Conservation (phyloP, 2,888 invertebrate genomes). For the Neocrepidodera transversa region DNA sequence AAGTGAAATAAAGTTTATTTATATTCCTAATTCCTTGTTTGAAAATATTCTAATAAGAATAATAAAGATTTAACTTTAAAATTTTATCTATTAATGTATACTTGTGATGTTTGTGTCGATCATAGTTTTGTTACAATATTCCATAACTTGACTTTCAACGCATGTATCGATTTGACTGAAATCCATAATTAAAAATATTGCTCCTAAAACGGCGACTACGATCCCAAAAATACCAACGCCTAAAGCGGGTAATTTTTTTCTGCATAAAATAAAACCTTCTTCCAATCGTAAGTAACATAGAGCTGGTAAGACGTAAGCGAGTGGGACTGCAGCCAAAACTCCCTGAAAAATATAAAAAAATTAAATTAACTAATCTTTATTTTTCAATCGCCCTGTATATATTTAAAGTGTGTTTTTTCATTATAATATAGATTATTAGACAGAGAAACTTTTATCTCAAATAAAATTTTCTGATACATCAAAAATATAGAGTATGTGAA, state of each 20-base stretch:
- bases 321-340: slow-evolving; percentile 79
- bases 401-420: too few relatives aligned
- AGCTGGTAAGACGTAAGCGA: slow-evolving; percentile 84
- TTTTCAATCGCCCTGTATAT: too few relatives aligned
- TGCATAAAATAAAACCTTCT: slow-evolving; percentile 71
- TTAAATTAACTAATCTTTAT: too few relatives aligned
- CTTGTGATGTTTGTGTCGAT: not conserved
- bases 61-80: too few relatives aligned
- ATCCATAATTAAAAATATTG: slow-evolving; percentile 65
- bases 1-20: too few relatives aligned
- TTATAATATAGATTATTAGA: too few relatives aligned
- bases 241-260: slow-evolving; percentile 74
- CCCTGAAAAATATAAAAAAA: slow-evolving; percentile 66
- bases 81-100: too few relatives aligned
- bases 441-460: too few relatives aligned
- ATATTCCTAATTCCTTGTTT: too few relatives aligned
- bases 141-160: slow-evolving; percentile 69
- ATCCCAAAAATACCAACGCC: slow-evolving; percentile 74
- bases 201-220: slow-evolving; percentile 68
- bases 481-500: too few relatives aligned
- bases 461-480: too few relatives aligned
- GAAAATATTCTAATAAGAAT: too few relatives aligned
- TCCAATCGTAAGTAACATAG: slow-evolving; percentile 79
- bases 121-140: slow-evolving; percentile 62
- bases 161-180: slow-evolving; percentile 66